phyloP scores from a whole-genome alignment of 2,113 vertebrate species.

The Scomber japonicus region DNA sequence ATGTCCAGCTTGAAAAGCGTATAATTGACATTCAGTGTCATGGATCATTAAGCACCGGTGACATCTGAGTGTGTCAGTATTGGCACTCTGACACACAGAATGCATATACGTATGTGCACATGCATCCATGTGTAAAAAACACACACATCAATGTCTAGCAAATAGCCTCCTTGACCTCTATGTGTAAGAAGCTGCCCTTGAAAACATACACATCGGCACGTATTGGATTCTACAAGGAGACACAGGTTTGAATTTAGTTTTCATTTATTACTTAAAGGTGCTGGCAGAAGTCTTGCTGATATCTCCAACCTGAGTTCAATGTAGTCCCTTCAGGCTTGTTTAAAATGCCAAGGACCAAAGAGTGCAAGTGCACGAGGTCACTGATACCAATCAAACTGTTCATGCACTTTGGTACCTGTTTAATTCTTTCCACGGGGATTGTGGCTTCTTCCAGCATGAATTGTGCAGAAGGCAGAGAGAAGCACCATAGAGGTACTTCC shows the following conservation, averaged over 20 bases:
- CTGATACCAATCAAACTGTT: background rate
- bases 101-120: background rate
- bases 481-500: background rate
- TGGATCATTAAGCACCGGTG: conserved; percentile 31
- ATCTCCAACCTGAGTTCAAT: background rate
- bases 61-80: conserved; percentile 9
- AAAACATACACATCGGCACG: background rate
- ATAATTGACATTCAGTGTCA: background rate
- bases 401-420: background rate
- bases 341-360: conserved; percentile 4
- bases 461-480: background rate
- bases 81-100: background rate
- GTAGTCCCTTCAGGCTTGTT: background rate
- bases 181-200: background rate
- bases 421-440: background rate
- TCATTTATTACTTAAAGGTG: background rate
- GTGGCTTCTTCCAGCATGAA: background rate
- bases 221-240: background rate
- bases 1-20: background rate
- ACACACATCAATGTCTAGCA: conserved; percentile 16
- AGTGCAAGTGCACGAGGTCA: background rate
- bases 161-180: background rate
- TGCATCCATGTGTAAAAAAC: conserved; percentile 13
- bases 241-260: background rate
- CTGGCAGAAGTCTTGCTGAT: background rate